These are phyloP conservation scores for Hymenopus coronatus DNA, from an alignment of 2,888 invertebrate species.

Conservation along the genomic window DNA sequence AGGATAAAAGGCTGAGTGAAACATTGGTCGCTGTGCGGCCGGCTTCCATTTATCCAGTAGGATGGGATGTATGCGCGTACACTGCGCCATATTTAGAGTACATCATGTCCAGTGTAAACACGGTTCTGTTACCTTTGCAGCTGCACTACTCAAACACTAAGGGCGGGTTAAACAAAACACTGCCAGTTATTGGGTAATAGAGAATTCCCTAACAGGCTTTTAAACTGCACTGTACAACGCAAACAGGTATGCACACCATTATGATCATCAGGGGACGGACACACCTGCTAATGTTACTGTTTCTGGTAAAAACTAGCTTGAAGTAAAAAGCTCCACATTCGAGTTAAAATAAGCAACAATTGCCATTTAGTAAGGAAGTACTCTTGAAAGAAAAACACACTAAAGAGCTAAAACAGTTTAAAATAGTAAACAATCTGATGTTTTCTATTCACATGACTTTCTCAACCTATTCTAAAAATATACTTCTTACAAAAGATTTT, in stretches of 20 bases:
- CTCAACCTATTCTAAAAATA: too few relatives aligned
- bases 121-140: background rate
- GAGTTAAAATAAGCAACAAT: too few relatives aligned
- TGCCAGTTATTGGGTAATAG: background rate
- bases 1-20: background rate
- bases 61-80: background rate
- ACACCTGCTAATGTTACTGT: background rate
- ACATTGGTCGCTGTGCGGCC: background rate
- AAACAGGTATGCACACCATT: background rate
- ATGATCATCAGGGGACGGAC: background rate
- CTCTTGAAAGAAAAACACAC: too few relatives aligned
- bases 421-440: too few relatives aligned
- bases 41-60: background rate
- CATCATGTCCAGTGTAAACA: background rate
- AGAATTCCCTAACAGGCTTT: background rate
- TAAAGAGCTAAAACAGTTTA: too few relatives aligned
- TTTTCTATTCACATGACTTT: too few relatives aligned
- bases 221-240: background rate
- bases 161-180: background rate
- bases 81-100: background rate
- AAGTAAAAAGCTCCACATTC: background rate
- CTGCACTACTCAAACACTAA: background rate
- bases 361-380: too few relatives aligned
- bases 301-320: background rate
- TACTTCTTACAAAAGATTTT: too few relatives aligned